phyloP scores from a whole-genome alignment of 2,888 invertebrate genomes.

The Argyra leucocephala region DNA sequence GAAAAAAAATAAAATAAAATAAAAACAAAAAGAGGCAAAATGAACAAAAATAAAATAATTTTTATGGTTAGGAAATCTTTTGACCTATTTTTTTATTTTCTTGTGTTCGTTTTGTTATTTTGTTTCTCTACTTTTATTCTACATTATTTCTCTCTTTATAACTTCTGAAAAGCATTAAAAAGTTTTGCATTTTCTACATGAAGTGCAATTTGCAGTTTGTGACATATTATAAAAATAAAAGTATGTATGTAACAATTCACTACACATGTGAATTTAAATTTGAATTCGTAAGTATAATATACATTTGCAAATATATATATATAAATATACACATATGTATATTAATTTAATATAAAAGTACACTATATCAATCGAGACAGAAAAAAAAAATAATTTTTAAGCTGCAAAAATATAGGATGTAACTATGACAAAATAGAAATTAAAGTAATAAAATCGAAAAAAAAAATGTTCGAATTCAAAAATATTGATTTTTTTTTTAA shows the following conservation, averaged over 20 bases:
- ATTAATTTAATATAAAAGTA: too few species aligned
- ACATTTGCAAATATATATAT: too few species aligned
- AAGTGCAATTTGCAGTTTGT: background rate
- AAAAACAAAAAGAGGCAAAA: background rate
- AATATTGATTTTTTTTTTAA: too few species aligned
- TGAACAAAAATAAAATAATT: background rate
- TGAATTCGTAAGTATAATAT: too few species aligned
- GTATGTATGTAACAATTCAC: background rate
- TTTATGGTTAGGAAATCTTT: conserved; percentile 1
- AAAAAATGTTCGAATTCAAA: too few species aligned
- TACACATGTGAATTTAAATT: too few species aligned
- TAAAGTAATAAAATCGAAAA: too few species aligned
- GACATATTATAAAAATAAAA: background rate
- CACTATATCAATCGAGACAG: too few species aligned
- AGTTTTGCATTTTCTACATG: background rate
- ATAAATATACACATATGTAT: too few species aligned
- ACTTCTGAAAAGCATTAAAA: background rate
- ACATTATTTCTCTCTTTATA: background rate
- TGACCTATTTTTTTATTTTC: background rate
- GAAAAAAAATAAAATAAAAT: background rate
- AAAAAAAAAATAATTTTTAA: too few species aligned
- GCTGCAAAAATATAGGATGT: too few species aligned
- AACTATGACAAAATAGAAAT: too few species aligned
- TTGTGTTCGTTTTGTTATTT: background rate
- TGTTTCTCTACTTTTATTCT: background rate